A percentile compares a stretch with the other conserved stretches of the same genome.
phyloP scores from a whole-genome alignment of 2,888 invertebrate genomes.

The Tribolium freemani region DNA sequence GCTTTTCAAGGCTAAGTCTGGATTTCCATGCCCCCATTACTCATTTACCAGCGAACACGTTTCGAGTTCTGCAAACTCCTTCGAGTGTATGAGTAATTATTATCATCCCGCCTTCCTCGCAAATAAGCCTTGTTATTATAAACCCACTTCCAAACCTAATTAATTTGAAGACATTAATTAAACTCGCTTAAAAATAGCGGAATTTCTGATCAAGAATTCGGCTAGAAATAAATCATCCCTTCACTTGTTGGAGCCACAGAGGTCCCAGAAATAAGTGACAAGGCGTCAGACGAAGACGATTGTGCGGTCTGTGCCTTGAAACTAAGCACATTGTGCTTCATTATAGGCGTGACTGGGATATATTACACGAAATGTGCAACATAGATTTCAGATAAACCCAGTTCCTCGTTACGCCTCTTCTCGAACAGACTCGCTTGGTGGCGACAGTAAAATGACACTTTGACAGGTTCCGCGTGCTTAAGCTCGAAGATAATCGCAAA shows the following conservation, averaged over 20 bases:
- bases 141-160: conserved; percentile 9
- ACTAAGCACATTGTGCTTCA: conserved; percentile 19
- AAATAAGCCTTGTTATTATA: conserved; percentile 6
- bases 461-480: conserved; percentile 31
- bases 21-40: not conserved
- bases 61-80: not conserved
- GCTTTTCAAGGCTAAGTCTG: not conserved
- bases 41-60: not conserved
- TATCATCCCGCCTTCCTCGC: not conserved
- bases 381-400: conserved; percentile 31
- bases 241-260: conserved; percentile 19
- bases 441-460: conserved; percentile 27
- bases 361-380: conserved; percentile 38
- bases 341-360: conserved; percentile 43
- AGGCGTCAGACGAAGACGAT: conserved; percentile 39
- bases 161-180: conserved; percentile 17
- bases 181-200: conserved; percentile 2
- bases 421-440: conserved; percentile 2
- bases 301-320: conserved; percentile 37
- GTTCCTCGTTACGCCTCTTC: conserved; percentile 26
- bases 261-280: conserved; percentile 34
- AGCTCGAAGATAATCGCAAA: not conserved
- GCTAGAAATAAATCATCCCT: conserved; percentile 18
- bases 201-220: not conserved
- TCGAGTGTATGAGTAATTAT: conserved; percentile 3